Percentiles rank a stretch among this genome's conserved stretches.
Evolutionary conservation across 1,140 invertebrate genomes (phyloP).

Genomic region (Neotoxoptera formosana): DNA sequence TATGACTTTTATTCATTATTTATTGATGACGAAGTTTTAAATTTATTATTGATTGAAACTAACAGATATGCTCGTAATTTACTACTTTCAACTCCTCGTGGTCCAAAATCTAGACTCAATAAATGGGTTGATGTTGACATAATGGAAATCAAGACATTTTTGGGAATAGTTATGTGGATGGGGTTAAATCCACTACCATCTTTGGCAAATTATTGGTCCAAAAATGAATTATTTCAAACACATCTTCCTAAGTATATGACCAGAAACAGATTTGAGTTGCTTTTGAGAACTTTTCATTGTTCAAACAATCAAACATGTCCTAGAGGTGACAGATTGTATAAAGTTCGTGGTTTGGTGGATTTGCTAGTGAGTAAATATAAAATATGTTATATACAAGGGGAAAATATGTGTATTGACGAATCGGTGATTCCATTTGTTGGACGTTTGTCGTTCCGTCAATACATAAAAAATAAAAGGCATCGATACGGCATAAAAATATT

Average conservation of each 20-base stretch:
- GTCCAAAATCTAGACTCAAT: constrained; percentile 53
- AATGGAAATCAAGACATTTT: constrained; percentile 61
- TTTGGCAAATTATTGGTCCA: constrained; percentile 38
- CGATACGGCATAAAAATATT: no score
- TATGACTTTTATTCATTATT: constrained; percentile 27
- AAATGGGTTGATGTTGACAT: constrained; percentile 53
- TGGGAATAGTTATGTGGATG: constrained; percentile 61
- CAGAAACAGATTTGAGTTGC: constrained; percentile 60
- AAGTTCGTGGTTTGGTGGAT: constrained; percentile 60
- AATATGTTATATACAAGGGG: constrained; percentile 57
- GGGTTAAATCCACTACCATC: constrained; percentile 55
- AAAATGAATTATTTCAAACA: constrained; percentile 17
- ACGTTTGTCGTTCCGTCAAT: no score
- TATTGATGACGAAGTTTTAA: constrained; percentile 55
- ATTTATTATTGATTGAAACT: constrained; percentile 60
- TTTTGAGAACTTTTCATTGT: constrained; percentile 61
- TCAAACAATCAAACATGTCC: constrained; percentile 59
- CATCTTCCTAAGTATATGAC: constrained; percentile 29
- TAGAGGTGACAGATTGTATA: constrained; percentile 59
- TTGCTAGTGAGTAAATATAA: constrained; percentile 57
- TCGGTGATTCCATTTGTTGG: constrained; percentile 62
- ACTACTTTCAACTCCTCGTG: not conserved
- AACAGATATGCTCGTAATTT: constrained; percentile 59
- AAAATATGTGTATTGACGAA: constrained; percentile 62
- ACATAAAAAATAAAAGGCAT: no score